Conservation (phyloP, 1,140 invertebrate species). For the Lasioglossum albipes region DNA sequence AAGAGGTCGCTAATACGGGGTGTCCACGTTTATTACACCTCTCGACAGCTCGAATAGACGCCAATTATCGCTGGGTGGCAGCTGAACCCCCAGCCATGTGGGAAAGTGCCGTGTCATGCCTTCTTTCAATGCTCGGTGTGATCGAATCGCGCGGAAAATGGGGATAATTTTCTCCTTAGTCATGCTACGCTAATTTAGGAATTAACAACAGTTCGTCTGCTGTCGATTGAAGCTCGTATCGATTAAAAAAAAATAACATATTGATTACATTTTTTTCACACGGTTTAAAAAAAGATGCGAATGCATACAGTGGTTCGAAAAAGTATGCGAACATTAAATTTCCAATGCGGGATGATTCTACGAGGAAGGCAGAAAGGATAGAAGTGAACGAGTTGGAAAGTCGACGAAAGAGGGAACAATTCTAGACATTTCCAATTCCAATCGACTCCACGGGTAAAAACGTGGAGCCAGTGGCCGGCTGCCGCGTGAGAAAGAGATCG, state of each 20-base stretch:
- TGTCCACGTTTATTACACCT: slow-evolving; percentile 61
- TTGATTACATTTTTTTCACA: too few relatives aligned
- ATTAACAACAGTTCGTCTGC: too few relatives aligned
- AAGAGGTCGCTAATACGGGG: slow-evolving; percentile 51
- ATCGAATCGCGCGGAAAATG: neutral
- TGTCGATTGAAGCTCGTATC: too few relatives aligned
- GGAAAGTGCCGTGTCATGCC: slow-evolving; percentile 40
- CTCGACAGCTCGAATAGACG: slow-evolving; percentile 32
- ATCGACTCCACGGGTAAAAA: neutral
- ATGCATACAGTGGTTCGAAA: too few relatives aligned
- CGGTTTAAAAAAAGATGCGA: too few relatives aligned
- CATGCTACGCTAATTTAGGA: too few relatives aligned
- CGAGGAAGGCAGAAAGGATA: too few relatives aligned
- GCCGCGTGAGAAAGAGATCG: slow-evolving; percentile 39
- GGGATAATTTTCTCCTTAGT: neutral
- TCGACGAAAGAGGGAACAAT: neutral
- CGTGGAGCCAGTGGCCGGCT: neutral
- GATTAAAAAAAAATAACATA: too few relatives aligned
- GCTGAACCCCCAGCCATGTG: slow-evolving; percentile 29
- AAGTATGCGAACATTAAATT: too few relatives aligned
- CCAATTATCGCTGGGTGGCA: slow-evolving; percentile 56
- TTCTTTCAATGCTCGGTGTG: neutral
- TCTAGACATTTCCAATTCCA: neutral
- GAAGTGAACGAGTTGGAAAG: neutral
- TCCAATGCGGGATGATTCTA: too few relatives aligned